phyloP scores from a whole-genome alignment of 2,888 invertebrate genomes.

The Anodontia alba region DNA sequence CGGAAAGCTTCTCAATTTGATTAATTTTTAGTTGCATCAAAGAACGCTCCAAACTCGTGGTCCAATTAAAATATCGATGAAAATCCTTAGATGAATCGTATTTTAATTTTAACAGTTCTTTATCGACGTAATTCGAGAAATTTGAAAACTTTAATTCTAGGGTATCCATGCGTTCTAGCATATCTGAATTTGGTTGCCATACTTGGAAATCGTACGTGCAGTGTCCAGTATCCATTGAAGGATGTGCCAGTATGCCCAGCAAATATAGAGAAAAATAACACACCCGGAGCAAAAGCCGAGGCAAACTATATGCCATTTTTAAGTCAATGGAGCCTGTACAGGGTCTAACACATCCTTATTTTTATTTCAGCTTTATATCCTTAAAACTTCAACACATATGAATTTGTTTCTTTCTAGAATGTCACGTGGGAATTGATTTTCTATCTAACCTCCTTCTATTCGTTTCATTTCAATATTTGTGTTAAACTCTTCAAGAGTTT shows the following conservation, averaged over 20 bases:
- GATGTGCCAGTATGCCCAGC: neutral
- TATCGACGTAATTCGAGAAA: constrained; percentile 67
- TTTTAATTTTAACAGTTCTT: constrained; percentile 62
- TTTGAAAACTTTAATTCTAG: constrained; percentile 71
- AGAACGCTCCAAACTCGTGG: constrained; percentile 60
- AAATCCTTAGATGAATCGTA: constrained; percentile 57
- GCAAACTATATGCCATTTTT: no score
- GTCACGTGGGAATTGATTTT: no score
- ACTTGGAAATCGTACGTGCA: constrained; percentile 75
- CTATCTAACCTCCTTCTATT: no score
- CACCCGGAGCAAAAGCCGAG: no score
- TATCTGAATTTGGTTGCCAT: constrained; percentile 81
- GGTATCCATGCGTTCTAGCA: constrained; percentile 68
- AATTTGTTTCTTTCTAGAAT: no score
- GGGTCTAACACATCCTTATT: no score
- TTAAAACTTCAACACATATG: no score
- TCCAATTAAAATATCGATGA: constrained; percentile 64
- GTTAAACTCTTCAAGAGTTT: no score
- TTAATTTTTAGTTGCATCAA: constrained; percentile 62
- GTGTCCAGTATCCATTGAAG: neutral
- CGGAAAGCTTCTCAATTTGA: constrained; percentile 41
- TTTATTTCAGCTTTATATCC: no score
- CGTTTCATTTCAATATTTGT: no score
- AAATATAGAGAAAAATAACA: neutral
- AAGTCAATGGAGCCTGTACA: no score